phyloP scores from a whole-genome alignment of 2,888 invertebrate genomes.

The Automeris io region DNA sequence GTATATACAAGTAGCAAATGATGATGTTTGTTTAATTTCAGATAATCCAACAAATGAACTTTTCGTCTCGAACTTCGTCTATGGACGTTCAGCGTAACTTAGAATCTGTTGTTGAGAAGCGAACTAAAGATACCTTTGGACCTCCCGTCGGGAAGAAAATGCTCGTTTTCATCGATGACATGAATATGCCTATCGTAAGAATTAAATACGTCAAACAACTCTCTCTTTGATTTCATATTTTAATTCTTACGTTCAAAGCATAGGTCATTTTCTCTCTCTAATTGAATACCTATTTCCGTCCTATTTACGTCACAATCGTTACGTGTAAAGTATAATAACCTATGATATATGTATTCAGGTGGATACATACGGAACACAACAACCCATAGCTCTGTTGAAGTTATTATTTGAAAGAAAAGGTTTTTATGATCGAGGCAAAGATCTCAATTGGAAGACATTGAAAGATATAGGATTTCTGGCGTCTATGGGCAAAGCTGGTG shows the following conservation, averaged over 20 bases:
- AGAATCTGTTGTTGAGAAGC: conserved; percentile 92
- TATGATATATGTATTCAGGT: conserved; percentile 37
- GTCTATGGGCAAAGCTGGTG: conserved; percentile 92
- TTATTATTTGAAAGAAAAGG: conserved; percentile 92
- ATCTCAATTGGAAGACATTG: conserved; percentile 92
- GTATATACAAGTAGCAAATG: not conserved
- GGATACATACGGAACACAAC: conserved; percentile 94
- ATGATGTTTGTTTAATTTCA: conserved; percentile 33
- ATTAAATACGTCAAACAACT: no score
- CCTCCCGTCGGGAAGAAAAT: conserved; percentile 93
- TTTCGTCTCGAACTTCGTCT: conserved; percentile 93
- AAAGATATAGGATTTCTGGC: conserved; percentile 89
- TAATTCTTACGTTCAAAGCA: no score
- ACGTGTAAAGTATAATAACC: no score
- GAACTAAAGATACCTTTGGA: conserved; percentile 93
- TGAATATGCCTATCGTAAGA: conserved; percentile 90
- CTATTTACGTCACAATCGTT: no score
- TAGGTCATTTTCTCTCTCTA: no score
- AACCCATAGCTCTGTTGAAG: conserved; percentile 94
- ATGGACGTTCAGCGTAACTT: conserved; percentile 92
- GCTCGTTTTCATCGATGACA: conserved; percentile 93
- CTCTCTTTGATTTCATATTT: no score
- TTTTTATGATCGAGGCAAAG: conserved; percentile 92
- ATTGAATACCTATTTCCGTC: no score
- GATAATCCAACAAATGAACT: conserved; percentile 90